Base-by-base conservation (phyloP, 2,113 vertebrate genomes). In the Abramis brama region DNA sequence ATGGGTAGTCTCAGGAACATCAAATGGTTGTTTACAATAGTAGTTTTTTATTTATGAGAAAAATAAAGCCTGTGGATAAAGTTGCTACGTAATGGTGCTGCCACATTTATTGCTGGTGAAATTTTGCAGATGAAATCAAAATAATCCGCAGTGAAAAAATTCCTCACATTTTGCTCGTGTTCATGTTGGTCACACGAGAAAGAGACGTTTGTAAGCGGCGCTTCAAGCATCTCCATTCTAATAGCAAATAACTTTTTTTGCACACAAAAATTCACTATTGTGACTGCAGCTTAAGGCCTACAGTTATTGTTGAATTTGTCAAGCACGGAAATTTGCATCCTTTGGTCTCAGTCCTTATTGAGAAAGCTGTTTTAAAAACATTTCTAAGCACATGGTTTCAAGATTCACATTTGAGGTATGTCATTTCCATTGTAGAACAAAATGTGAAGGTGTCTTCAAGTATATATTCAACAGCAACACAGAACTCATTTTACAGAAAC, bases 1-100 rank as follows among this genome's bases (percentile, higher is more conserved):
- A 55, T 23, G 75, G 50, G 75, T 55, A 77, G 75, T 55, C 27
- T 47, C 47, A 77, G 25, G 25, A 55, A 55, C 74, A 55, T 55
- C 9, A 77, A 33, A 77, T 77, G n/a, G 17, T 23, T 57, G 47
- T 75, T 50, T 43, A n/a, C 21, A 71, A 71, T 39, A 71, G 43
- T 4, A 6, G 23, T 25, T 74, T 74, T 15, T 25, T 5, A 47
- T 47, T 74, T 74, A 47, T 13, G 43, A 25, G 11, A 7, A 21
- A 55, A 55, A 75, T 12, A 21, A 77, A 77, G 27, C 15, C 39
- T 55, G 23, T 76, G 27, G 50, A 50, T 52, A 45, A 50, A 50
- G 12, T 17, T 52, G 13, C 11, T 30, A 50, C 8, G 19, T 36
- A 7, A 70, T 36, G 66, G 17, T 33, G 17, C 0, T 7, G 4